A percentile compares a stretch with the other conserved stretches of the same genome.
These are phyloP conservation scores for Rhyacophila evoluta DNA, from an alignment of 2,888 invertebrate species.

Conservation along the genomic window DNA sequence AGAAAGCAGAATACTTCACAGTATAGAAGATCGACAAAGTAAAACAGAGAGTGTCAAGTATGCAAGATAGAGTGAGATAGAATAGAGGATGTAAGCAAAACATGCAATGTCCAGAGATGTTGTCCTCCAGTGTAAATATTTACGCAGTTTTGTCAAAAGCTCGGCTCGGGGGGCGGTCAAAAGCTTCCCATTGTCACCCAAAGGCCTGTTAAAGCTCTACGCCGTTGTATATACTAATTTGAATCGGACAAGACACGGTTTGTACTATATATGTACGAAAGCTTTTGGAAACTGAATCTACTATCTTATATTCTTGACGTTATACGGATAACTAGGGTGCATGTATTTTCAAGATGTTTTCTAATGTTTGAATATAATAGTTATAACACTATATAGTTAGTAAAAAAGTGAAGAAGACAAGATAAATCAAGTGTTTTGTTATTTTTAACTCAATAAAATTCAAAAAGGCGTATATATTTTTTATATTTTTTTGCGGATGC, in stretches of 20 bases:
- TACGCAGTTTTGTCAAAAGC: conserved; percentile 35
- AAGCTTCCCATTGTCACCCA: conserved; percentile 37
- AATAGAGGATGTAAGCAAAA: conserved; percentile 41
- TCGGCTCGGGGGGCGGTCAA: conserved; percentile 27
- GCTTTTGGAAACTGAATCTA: neutral
- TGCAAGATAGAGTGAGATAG: neutral
- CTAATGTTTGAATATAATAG: too few relatives aligned
- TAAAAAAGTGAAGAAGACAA: too few relatives aligned
- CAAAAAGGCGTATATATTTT: too few relatives aligned
- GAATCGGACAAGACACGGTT: conserved; percentile 34
- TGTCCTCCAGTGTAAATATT: conserved; percentile 50
- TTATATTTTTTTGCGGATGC: too few relatives aligned
- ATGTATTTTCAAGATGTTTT: too few relatives aligned
- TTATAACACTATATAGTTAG: too few relatives aligned
- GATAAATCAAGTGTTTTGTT: too few relatives aligned
- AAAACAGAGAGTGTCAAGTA: neutral
- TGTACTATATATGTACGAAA: neutral
- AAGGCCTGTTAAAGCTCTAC: conserved; percentile 15
- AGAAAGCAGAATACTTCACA: neutral
- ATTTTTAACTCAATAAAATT: too few relatives aligned
- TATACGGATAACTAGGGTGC: too few relatives aligned
- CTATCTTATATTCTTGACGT: neutral
- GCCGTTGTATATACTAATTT: conserved; percentile 40
- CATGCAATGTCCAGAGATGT: conserved; percentile 53
- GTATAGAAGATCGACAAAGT: neutral